Conservation (phyloP, 1,140 invertebrate genomes). For the Ceratosolen fusciceps region DNA sequence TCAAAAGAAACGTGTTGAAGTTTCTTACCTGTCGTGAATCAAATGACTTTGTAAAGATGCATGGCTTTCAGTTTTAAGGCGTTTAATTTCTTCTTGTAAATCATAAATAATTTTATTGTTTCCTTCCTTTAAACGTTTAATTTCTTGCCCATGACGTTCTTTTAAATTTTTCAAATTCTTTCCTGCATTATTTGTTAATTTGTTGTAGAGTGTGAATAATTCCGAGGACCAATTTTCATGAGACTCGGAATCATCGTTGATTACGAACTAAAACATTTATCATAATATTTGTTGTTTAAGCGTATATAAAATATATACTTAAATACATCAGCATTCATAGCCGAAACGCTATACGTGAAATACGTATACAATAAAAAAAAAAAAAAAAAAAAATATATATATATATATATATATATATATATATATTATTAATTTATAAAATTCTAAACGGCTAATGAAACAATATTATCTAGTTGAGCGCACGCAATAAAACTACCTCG, state of each 20-base stretch:
- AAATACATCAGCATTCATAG: too few species aligned
- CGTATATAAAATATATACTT: too few species aligned
- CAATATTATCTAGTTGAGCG: background rate
- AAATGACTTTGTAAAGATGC: slow-evolving; percentile 47
- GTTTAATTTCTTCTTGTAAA: slow-evolving; percentile 59
- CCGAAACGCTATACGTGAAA: too few species aligned
- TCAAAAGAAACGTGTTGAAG: background rate
- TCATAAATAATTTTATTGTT: slow-evolving; percentile 66
- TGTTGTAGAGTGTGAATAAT: slow-evolving; percentile 77
- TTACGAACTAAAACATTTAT: slow-evolving; percentile 73
- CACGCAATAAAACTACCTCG: slow-evolving; percentile 72
- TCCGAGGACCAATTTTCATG: slow-evolving; percentile 79
- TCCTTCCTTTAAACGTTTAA: slow-evolving; percentile 74
- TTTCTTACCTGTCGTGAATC: slow-evolving; percentile 59
- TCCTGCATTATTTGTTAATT: slow-evolving; percentile 77
- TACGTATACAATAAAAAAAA: too few species aligned
- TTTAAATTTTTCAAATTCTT: slow-evolving; percentile 69
- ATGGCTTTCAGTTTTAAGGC: slow-evolving; percentile 47
- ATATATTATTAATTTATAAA: background rate
- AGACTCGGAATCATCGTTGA: slow-evolving; percentile 76
- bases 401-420: too few species aligned
- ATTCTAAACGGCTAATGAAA: background rate
- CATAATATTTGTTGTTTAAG: too few species aligned
- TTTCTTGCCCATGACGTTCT: slow-evolving; percentile 63
- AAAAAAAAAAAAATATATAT: too few species aligned